These are phyloP conservation scores for Siderastrea siderea DNA, from an alignment of 92 coral and sea anemone species.

Conservation along the genomic window DNA sequence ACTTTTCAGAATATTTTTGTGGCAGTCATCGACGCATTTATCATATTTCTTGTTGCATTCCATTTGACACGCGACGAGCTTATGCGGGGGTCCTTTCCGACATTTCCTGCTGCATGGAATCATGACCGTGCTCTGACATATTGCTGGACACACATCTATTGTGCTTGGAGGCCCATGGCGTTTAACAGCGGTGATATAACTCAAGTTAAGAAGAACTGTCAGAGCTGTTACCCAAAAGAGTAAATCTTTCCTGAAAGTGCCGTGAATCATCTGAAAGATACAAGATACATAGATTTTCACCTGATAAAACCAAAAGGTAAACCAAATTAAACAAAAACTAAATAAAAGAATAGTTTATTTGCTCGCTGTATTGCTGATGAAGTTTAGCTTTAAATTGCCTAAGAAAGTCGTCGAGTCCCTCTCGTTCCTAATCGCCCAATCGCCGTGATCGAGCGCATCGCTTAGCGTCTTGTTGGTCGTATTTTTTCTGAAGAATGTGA, in stretches of 20 bases:
- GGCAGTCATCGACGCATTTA: slow-evolving; percentile 24
- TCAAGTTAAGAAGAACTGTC: not conserved
- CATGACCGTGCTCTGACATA: not conserved
- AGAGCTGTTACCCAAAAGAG: slow-evolving; percentile 2
- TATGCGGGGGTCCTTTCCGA: too few species aligned
- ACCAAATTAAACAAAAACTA: too few species aligned
- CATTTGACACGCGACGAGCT: not conserved
- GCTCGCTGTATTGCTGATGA: too few species aligned
- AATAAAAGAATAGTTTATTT: too few species aligned
- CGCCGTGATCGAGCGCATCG: too few species aligned
- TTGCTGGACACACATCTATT: not conserved
- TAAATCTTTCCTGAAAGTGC: not conserved
- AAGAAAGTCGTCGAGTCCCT: too few species aligned
- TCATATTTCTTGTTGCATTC: not conserved
- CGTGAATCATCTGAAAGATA: not conserved
- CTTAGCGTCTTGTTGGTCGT: too few species aligned
- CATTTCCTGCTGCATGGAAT: not conserved
- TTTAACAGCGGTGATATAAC: not conserved
- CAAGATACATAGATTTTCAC: too few species aligned
- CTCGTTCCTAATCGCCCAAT: too few species aligned
- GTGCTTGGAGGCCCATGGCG: not conserved
- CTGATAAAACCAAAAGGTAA: not conserved
- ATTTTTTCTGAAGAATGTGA: too few species aligned
- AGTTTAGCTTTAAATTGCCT: too few species aligned
- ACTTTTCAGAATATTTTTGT: not conserved